Conservation (phyloP, 2,888 invertebrate genomes). For the Alviniconcha strummeri region DNA sequence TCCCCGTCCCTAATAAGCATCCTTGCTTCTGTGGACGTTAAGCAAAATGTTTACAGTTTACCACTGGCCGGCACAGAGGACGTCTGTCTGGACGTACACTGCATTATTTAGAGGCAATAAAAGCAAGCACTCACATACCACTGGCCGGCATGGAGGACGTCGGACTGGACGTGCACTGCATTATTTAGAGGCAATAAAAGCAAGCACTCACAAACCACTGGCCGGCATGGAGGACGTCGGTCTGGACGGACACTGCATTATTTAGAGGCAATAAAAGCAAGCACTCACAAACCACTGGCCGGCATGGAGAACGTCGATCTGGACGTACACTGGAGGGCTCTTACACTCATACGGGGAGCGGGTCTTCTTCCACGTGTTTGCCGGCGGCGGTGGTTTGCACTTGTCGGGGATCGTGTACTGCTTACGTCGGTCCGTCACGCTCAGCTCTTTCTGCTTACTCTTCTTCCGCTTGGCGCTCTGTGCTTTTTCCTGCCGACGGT, state of each 20-base stretch:
- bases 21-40: no score
- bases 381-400: slow-evolving; percentile 1
- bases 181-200: no score
- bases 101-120: no score
- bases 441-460: background rate
- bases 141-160: no score
- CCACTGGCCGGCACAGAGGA: no score
- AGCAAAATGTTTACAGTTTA: no score
- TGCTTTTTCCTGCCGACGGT: background rate
- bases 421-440: background rate
- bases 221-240: background rate
- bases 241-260: slow-evolving; percentile 12
- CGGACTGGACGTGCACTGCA: no score
- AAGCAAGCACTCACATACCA: no score
- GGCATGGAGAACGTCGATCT: background rate
- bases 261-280: no score
- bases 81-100: no score
- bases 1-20: no score
- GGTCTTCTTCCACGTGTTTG: background rate
- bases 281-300: slow-evolving; percentile 8
- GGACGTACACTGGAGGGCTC: slow-evolving; percentile 18
- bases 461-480: background rate
- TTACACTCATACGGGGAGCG: background rate
- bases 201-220: background rate
- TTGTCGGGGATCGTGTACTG: background rate